phyloP scores from a whole-genome alignment of 2,888 invertebrate species.

The Anthophora plumipes region DNA sequence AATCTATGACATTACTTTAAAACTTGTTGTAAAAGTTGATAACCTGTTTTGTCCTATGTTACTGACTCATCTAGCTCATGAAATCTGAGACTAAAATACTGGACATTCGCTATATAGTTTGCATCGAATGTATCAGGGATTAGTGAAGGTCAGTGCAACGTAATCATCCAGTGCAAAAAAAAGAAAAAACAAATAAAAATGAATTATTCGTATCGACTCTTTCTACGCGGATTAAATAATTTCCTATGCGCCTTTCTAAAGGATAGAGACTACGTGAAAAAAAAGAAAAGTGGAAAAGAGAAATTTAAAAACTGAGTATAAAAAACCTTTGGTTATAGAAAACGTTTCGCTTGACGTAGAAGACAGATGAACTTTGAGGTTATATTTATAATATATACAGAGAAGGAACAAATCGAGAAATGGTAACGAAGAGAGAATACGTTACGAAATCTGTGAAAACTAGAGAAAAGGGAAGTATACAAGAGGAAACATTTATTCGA shows the following conservation, averaged over 20 bases:
- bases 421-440: too few species aligned
- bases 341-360: too few species aligned
- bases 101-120: background rate
- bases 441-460: too few species aligned
- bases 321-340: too few species aligned
- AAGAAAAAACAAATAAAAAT: background rate
- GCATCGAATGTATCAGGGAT: slow-evolving; percentile 11
- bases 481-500: too few species aligned
- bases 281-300: background rate
- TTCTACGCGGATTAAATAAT: background rate
- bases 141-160: slow-evolving; percentile 23
- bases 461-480: too few species aligned
- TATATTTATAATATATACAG: too few species aligned
- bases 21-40: background rate
- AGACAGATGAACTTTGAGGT: too few species aligned
- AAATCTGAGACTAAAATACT: background rate
- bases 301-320: background rate
- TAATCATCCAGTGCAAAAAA: background rate
- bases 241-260: background rate
- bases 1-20: background rate
- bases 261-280: background rate
- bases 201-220: background rate
- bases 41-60: background rate
- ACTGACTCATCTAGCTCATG: background rate
- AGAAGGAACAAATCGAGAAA: too few species aligned